Evolutionary conservation across 2,797 vertebrate genomes (phyloP).

Genomic region (Tachyglossus aculeatus): DNA sequence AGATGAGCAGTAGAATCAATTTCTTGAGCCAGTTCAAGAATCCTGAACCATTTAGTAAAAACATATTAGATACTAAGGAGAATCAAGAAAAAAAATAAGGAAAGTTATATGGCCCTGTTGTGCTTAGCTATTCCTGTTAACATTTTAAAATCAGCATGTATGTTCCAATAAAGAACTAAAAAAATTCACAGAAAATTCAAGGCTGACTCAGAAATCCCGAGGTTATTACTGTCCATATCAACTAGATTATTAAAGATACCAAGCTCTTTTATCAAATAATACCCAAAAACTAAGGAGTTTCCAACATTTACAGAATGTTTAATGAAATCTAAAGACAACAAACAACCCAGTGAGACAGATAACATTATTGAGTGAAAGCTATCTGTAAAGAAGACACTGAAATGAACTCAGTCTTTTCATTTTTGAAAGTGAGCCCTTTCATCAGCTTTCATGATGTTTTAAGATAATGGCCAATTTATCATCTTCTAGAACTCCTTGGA

Average conservation of each 20-base stretch:
- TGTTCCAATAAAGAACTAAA: not conserved
- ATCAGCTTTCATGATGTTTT: not conserved
- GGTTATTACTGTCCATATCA: not conserved
- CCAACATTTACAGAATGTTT: not conserved
- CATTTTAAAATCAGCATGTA: not conserved
- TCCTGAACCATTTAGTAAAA: too few relatives aligned
- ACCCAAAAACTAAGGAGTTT: not conserved
- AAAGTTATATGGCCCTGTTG: not conserved
- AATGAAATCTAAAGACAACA: not conserved
- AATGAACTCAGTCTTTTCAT: not conserved
- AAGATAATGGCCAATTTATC: too few relatives aligned
- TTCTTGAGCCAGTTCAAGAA: too few relatives aligned
- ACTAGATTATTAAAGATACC: not conserved
- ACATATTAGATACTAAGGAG: too few relatives aligned
- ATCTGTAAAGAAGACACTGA: slow-evolving; percentile 8
- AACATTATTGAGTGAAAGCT: not conserved
- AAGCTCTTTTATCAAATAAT: slow-evolving; percentile 1
- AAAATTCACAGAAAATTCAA: not conserved
- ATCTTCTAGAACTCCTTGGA: too few relatives aligned
- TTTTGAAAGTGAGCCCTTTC: slow-evolving; percentile 4
- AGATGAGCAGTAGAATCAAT: too few relatives aligned
- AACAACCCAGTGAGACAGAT: not conserved
- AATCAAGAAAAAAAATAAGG: not conserved
- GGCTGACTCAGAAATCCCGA: not conserved
- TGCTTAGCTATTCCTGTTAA: not conserved